A percentile compares a stretch with the other conserved stretches of the same genome.
These are phyloP conservation scores for Odontomachus brunneus DNA, from an alignment of 1,140 invertebrate species.

Conservation along the genomic window DNA sequence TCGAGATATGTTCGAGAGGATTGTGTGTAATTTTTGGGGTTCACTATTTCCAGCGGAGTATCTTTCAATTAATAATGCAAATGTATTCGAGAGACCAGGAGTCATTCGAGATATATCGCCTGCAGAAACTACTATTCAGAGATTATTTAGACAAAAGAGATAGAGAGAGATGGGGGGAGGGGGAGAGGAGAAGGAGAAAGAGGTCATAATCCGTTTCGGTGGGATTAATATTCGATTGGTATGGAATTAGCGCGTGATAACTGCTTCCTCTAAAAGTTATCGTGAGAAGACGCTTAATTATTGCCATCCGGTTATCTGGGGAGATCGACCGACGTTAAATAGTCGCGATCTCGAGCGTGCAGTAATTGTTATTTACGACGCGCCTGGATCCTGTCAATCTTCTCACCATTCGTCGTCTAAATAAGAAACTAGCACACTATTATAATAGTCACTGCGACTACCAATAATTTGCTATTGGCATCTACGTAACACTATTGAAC, in stretches of 20 bases:
- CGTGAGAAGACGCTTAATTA: background rate
- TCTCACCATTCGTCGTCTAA: conserved; percentile 12
- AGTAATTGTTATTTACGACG: background rate
- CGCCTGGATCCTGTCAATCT: background rate
- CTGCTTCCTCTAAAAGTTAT: conserved; percentile 3
- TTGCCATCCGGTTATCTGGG: background rate
- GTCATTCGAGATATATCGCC: background rate
- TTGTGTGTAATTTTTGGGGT: background rate
- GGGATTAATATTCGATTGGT: background rate
- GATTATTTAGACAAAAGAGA: background rate
- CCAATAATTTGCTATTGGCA: background rate
- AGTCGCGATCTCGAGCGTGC: background rate
- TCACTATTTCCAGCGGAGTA: background rate
- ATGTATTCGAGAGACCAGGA: background rate
- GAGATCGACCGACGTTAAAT: background rate
- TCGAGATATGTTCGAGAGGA: background rate
- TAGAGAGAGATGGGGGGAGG: too few relatives aligned
- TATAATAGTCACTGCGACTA: background rate
- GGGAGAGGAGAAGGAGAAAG: too few relatives aligned
- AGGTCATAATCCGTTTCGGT: background rate
- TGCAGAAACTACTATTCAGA: background rate
- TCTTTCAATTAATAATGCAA: conserved; percentile 12
- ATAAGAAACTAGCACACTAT: background rate
- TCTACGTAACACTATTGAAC: too few relatives aligned
- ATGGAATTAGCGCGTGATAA: background rate